Conservation (phyloP, 2,888 invertebrate genomes). For the Ophion costatus region DNA sequence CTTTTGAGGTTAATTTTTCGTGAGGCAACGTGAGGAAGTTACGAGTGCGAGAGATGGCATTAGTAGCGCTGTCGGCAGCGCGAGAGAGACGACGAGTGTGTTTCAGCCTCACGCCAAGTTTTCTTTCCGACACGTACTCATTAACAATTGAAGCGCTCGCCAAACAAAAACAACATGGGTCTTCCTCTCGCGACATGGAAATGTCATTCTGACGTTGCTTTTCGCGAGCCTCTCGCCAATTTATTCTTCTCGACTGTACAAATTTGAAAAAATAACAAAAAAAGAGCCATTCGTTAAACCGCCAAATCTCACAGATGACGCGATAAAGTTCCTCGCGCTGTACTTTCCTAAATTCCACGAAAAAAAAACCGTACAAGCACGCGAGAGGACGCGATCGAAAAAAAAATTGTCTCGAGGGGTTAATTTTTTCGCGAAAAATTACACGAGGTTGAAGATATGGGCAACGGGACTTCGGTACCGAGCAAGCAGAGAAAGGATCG, state of each 20-base stretch:
- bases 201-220: slow-evolving; percentile 64
- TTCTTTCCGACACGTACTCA: background rate
- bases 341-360: background rate
- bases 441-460: slow-evolving; percentile 45
- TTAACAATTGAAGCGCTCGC: slow-evolving; percentile 37
- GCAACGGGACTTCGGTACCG: slow-evolving; percentile 58
- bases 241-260: slow-evolving; percentile 28
- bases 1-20: too few relatives aligned
- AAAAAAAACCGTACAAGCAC: background rate
- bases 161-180: slow-evolving; percentile 39
- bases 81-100: background rate
- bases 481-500: slow-evolving; percentile 51
- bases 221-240: slow-evolving; percentile 54
- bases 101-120: background rate
- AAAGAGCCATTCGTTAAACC: slow-evolving; percentile 49
- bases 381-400: slow-evolving; percentile 9
- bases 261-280: slow-evolving; percentile 32
- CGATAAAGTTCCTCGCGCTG: background rate
- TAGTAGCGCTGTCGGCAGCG: too few relatives aligned
- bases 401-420: background rate
- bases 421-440: background rate
- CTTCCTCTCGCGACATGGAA: slow-evolving; percentile 45
- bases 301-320: slow-evolving; percentile 36
- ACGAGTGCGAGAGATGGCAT: too few relatives aligned
- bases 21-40: too few relatives aligned